Conservation (phyloP, 2,113 vertebrate species). For the Tympanuchus pallidicinctus region DNA sequence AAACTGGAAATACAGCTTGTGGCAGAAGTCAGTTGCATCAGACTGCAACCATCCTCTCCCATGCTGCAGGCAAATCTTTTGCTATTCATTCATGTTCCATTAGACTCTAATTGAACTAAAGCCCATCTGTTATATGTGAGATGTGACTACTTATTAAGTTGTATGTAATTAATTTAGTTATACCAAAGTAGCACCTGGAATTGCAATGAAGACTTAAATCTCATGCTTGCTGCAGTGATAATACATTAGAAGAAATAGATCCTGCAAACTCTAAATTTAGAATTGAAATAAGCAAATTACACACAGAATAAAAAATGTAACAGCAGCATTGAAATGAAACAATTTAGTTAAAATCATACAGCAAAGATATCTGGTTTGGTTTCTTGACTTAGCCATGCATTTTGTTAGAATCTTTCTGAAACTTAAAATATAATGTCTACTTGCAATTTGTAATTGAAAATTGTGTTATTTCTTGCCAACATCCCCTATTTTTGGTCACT, state of each 20-base stretch:
- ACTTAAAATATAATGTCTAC: background rate
- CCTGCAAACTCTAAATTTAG: background rate
- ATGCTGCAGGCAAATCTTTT: constrained; percentile 26
- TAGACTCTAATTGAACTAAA: background rate
- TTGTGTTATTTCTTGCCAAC: background rate
- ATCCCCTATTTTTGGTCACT: background rate
- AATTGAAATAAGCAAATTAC: background rate
- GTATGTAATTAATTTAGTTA: background rate
- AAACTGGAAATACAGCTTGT: constrained; percentile 13
- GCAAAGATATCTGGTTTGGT: background rate
- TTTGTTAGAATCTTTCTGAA: background rate
- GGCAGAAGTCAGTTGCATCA: constrained; percentile 19
- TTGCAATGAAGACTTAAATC: background rate
- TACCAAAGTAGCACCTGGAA: background rate
- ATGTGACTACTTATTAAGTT: background rate
- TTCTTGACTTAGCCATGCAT: background rate
- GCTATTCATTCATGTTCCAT: background rate
- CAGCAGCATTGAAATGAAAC: background rate
- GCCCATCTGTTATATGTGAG: background rate
- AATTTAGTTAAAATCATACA: background rate
- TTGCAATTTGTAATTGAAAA: background rate
- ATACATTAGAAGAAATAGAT: background rate
- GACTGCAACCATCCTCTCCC: background rate
- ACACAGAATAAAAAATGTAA: background rate
- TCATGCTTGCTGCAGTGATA: background rate